These are phyloP conservation scores for Yasuhikotakia modesta DNA, from an alignment of 2,797 vertebrate species.

Conservation along the genomic window DNA sequence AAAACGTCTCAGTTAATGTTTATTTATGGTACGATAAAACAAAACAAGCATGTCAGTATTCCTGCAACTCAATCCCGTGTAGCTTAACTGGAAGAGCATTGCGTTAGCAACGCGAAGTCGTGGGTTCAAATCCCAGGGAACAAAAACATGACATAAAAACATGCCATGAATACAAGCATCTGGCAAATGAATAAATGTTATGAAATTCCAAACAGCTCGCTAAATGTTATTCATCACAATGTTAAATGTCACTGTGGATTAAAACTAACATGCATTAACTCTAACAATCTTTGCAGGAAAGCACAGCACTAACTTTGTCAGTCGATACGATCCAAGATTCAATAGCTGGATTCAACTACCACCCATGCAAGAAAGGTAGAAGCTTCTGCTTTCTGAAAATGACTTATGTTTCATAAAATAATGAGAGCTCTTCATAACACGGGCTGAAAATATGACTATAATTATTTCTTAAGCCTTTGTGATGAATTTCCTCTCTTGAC, in stretches of 20 bases:
- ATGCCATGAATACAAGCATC: too few species aligned
- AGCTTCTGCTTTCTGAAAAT: slow-evolving; percentile 3
- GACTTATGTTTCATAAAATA: slow-evolving; percentile 38
- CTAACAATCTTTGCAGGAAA: slow-evolving; percentile 80
- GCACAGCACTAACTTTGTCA: slow-evolving; percentile 99
- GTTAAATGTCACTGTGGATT: neutral
- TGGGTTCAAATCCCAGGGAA: too few species aligned
- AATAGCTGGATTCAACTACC: slow-evolving; percentile 99
- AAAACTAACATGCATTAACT: neutral
- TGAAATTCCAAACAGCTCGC: too few species aligned
- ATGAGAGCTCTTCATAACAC: slow-evolving; percentile 45
- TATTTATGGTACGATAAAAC: too few species aligned
- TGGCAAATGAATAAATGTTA: too few species aligned
- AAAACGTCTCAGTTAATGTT: slow-evolving; percentile 16
- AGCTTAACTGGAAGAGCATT: too few species aligned
- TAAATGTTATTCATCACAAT: neutral
- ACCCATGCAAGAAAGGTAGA: slow-evolving; percentile 98
- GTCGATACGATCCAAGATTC: slow-evolving; percentile 98
- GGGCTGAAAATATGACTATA: slow-evolving; percentile 4
- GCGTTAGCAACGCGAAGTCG: too few species aligned
- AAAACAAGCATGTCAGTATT: too few species aligned
- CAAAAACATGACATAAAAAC: too few species aligned
- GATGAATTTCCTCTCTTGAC: slow-evolving; percentile 37
- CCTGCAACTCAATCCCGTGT: too few species aligned
- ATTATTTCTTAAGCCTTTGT: slow-evolving; percentile 42